phyloP scores from a whole-genome alignment of 2,113 vertebrate genomes.

The Axis porcinus region DNA sequence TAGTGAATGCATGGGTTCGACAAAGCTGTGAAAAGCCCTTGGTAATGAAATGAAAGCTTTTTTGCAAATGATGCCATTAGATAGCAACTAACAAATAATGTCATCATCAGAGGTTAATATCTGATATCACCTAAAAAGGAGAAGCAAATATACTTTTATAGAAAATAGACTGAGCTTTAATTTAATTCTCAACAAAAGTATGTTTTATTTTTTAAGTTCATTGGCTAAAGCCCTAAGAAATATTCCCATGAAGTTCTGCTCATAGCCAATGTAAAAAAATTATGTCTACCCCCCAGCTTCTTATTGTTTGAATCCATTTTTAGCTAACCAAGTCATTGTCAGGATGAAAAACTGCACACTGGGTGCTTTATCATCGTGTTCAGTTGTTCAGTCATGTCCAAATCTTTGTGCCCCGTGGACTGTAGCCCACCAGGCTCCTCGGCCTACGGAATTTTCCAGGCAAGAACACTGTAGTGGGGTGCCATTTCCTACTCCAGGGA shows the following conservation, averaged over 20 bases:
- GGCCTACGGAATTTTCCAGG: neutral
- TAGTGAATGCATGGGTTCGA: neutral
- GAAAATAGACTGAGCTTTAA: neutral
- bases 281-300: neutral
- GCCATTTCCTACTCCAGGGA: neutral
- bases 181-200: neutral
- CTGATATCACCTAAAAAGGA: neutral
- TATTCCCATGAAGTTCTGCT: neutral
- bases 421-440: neutral
- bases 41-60: neutral
- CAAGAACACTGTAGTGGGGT: neutral
- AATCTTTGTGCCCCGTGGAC: neutral
- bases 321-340: neutral
- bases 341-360: neutral
- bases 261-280: neutral
- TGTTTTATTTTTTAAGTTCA: neutral
- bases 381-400: neutral
- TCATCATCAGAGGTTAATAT: neutral
- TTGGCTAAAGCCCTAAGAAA: neutral
- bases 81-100: neutral
- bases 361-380: neutral
- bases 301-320: neutral
- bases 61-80: neutral
- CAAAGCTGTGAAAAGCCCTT: neutral
- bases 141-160: neutral